phyloP scores from a whole-genome alignment of 2,888 invertebrate species.

The Sussaba pulchella region DNA sequence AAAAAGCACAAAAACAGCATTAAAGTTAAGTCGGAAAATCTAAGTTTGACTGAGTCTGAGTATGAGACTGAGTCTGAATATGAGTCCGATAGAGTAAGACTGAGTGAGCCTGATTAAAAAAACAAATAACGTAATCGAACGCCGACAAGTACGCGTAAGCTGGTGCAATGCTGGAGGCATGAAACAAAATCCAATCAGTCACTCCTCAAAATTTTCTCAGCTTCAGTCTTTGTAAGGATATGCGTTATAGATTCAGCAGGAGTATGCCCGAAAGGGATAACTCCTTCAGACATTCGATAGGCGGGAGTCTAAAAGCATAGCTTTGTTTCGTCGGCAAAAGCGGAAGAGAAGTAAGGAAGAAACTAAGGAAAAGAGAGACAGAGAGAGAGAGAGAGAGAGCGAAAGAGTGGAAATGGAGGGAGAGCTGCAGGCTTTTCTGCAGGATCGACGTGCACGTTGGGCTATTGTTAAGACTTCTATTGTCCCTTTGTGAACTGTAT shows the following conservation, averaged over 20 bases:
- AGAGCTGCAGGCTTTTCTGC: slow-evolving; percentile 52
- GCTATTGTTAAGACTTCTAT: slow-evolving; percentile 64
- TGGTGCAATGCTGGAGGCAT: not conserved
- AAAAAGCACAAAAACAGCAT: too few relatives aligned
- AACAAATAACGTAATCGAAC: slow-evolving; percentile 13
- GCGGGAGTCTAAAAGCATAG: slow-evolving; percentile 53
- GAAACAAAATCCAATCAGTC: slow-evolving; percentile 24
- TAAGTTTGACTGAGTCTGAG: too few relatives aligned
- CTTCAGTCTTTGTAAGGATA: not conserved
- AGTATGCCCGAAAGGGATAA: slow-evolving; percentile 51
- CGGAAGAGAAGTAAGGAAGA: slow-evolving; percentile 29
- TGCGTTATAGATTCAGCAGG: slow-evolving; percentile 11
- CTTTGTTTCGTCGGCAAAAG: slow-evolving; percentile 58
- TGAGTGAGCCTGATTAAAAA: too few relatives aligned
- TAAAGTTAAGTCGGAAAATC: too few relatives aligned
- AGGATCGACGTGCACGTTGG: slow-evolving; percentile 56
- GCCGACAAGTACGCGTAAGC: not conserved
- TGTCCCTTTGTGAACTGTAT: slow-evolving; percentile 68
- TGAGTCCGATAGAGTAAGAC: too few relatives aligned
- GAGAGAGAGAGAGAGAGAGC: slow-evolving; percentile 33
- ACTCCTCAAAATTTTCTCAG: not conserved
- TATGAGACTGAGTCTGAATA: too few relatives aligned
- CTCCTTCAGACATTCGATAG: slow-evolving; percentile 62
- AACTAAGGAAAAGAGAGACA: slow-evolving; percentile 16
- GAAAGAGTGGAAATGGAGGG: too few relatives aligned